Evolutionary conservation across 2,888 invertebrate genomes (phyloP).

Genomic region (Helicoverpa assulta): DNA sequence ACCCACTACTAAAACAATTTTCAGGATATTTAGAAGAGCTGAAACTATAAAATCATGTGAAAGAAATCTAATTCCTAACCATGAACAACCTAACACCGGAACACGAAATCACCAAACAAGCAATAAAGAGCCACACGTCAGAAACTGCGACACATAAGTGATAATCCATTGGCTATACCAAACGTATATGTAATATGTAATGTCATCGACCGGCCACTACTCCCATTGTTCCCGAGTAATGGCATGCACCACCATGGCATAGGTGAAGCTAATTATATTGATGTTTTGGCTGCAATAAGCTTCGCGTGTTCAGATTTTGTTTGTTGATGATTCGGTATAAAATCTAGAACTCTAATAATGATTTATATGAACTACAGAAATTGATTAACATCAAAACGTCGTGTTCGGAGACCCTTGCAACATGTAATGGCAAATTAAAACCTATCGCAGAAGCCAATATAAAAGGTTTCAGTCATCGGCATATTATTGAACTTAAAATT

Average conservation of each 20-base stretch:
- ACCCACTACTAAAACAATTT: background rate
- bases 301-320: background rate
- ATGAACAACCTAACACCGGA: constrained; percentile 24
- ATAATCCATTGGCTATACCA: constrained; percentile 66
- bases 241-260: constrained; percentile 40
- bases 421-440: background rate
- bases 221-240: constrained; percentile 68
- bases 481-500: background rate
- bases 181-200: constrained; percentile 59
- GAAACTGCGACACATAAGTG: constrained; percentile 32
- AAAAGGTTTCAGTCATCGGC: background rate
- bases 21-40: background rate
- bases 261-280: constrained; percentile 40
- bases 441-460: background rate
- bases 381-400: background rate
- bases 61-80: background rate
- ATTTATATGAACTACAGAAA: background rate
- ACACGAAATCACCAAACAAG: constrained; percentile 11
- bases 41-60: background rate
- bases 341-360: background rate
- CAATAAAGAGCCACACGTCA: constrained; percentile 11
- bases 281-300: constrained; percentile 3
- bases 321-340: background rate
- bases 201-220: constrained; percentile 76
- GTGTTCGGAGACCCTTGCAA: background rate